Base-by-base conservation (phyloP, 2,888 invertebrate genomes). In the Caradrina kadenii region DNA sequence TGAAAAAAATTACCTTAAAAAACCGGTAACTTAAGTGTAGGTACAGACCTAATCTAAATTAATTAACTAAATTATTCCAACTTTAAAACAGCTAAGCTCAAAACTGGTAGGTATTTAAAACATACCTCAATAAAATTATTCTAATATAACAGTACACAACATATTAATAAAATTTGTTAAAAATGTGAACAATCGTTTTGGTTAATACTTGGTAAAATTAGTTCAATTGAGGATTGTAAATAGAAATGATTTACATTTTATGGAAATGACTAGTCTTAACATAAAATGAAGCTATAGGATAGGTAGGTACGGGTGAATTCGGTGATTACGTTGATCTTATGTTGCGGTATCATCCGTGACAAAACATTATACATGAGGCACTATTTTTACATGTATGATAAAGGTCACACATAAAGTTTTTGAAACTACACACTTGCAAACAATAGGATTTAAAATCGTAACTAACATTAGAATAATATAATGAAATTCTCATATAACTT, bases 121-220 rank as follows among this genome's bases (percentile, higher is more conserved):
- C 90, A 92, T 91, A 91, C 90, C 89, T 70, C 84, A 89, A 89
- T 92, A 91, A 93, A 93, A 93, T 89, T 91, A 93, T 90, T 89
- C 87, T 91, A 92, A 90, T 80, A 69, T 83, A 87, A 89, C 87
- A 91, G 86, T 91, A 90, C 90, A 94, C 93, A 95, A 95, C 94
- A 86, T 91, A 92, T 91, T 91, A 90, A 94, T 95, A 95, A 94
- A 95, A 94, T 95, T 94, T 94, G 90, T 93, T 93, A 93, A 94
- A 82, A 89, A 90, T 89, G 89, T 92, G 92, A 95, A 95, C 94
- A 95, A 94, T 94, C 79, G 86, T 91, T 95, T 95, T 95, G 95
- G 95, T 94, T 94, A 94, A 91, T 93, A 91, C 86, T 91, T 91
- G 90, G 90, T 90, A 91, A 87, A 81, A 84, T 88, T 87, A 89